Percentiles rank a stretch among this genome's conserved stretches.
Evolutionary conservation across 2,113 vertebrate genomes (phyloP).

Genomic region (Platysteira castanea): DNA sequence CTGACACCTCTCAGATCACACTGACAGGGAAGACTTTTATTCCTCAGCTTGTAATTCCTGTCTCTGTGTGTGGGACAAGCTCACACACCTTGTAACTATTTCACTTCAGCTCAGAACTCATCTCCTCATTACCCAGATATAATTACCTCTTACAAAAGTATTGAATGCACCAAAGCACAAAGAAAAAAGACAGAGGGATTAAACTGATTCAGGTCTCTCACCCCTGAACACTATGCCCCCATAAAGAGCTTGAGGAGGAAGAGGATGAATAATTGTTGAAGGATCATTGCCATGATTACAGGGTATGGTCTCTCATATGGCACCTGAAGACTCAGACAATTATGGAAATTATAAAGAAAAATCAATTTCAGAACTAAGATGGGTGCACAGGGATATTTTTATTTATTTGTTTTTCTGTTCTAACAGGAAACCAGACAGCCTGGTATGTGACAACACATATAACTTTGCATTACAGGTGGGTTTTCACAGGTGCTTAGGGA

Average conservation of each 20-base stretch:
- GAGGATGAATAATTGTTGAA: slow-evolving; percentile 39
- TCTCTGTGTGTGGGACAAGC: slow-evolving; percentile 56
- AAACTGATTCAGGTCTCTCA: slow-evolving; percentile 6
- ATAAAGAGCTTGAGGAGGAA: background rate
- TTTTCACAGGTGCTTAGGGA: background rate
- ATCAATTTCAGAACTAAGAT: background rate
- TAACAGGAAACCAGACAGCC: background rate
- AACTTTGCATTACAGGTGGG: background rate
- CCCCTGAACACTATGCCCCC: background rate
- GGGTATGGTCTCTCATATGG: background rate
- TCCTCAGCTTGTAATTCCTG: slow-evolving; percentile 44
- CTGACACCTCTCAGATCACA: slow-evolving; percentile 39
- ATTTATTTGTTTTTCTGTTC: background rate
- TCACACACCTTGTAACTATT: slow-evolving; percentile 41
- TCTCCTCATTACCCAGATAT: background rate
- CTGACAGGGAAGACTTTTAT: slow-evolving; percentile 43
- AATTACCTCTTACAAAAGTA: slow-evolving; percentile 44
- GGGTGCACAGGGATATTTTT: background rate
- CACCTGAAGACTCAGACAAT: background rate
- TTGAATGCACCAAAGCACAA: background rate
- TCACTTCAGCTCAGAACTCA: background rate
- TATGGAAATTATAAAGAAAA: slow-evolving; percentile 8
- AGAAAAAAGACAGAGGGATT: slow-evolving; percentile 28
- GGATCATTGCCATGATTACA: slow-evolving; percentile 12
- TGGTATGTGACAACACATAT: background rate